Evolutionary conservation across 1,140 invertebrate genomes (phyloP), one percentile per base, ranked within the genome.

Genomic region (Belonocnema kinseyi): DNA sequence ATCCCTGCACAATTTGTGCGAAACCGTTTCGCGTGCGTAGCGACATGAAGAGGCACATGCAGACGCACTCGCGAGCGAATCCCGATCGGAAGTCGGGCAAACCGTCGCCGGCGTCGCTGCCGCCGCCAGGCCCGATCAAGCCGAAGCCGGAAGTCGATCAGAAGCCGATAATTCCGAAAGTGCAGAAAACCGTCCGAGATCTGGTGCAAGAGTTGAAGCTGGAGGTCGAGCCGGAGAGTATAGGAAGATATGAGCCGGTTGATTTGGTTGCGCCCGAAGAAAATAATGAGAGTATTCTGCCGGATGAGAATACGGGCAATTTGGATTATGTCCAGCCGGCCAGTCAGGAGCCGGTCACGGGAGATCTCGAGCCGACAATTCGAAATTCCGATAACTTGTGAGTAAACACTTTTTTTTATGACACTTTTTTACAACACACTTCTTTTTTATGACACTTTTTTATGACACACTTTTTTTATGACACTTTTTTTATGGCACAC

Each of bases 1-100:
- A 97, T 88, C 92, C 93, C 0, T 98, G 97, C 88, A 90, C 93
- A 3, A 91, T 96, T 0, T 97, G 97, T 86, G 94, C 93, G 1
- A 97, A 97, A 87, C 93, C 94, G n/a, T 98, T 97, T 90, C 93
- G 97, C 51, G 96, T 97, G 1, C 93, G 94, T 7, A 97, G 97
- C 40, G 96, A 98, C 84, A 94, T 99, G 93, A 97, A 97, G 80
- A 92, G 97, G 1, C 98, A 99, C 88, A 93, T 96, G 90, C 94
- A 94, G 21, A 96, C 95, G 1, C 97, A 98, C 83, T 90, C 91
- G 1, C 92, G 94, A 8, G 90, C 91, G 26, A 85, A 80, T 33
- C 52, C 78, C 0, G 88, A 90, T 46, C 40, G 40, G 0, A 80
- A 87, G 73, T 17, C 82, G 8, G 79, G 78, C 1, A 88, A 85